Conservation (phyloP, 2,888 invertebrate species). For the Sisyra terminalis region DNA sequence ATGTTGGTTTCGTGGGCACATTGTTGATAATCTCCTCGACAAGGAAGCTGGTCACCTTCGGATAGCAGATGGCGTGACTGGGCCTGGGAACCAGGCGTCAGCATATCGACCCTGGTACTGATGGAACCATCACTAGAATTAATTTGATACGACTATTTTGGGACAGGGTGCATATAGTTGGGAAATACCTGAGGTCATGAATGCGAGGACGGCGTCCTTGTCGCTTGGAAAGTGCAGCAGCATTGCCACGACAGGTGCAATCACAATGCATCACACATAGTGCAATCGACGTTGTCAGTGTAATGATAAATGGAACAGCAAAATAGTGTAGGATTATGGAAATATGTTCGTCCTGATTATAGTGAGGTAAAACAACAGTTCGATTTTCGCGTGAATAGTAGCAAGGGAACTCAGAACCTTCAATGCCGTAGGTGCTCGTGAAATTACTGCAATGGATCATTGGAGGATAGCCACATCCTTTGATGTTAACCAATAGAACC, state of each 20-base stretch:
- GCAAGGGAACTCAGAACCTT: slow-evolving; percentile 47
- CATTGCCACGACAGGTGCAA: slow-evolving; percentile 55
- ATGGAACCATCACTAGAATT: slow-evolving; percentile 47
- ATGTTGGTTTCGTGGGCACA: neutral
- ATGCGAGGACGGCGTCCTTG: slow-evolving; percentile 41
- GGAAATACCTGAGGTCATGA: slow-evolving; percentile 33
- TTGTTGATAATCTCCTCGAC: slow-evolving; percentile 2
- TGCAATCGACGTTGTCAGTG: slow-evolving; percentile 68
- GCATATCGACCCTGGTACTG: slow-evolving; percentile 49
- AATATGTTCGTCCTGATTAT: slow-evolving; percentile 68
- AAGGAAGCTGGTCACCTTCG: neutral
- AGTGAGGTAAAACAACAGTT: slow-evolving; percentile 67
- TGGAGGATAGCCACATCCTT: slow-evolving; percentile 72
- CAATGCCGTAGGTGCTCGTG: slow-evolving; percentile 48
- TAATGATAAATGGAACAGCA: slow-evolving; percentile 69
- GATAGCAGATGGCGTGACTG: neutral
- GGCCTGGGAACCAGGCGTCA: slow-evolving; percentile 29
- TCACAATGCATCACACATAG: slow-evolving; percentile 79
- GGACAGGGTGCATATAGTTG: neutral
- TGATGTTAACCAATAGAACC: slow-evolving; percentile 58
- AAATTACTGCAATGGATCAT: slow-evolving; percentile 60
- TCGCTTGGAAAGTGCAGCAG: slow-evolving; percentile 41
- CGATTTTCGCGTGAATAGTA: slow-evolving; percentile 63
- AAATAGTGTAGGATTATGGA: slow-evolving; percentile 69
- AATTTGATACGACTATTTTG: too few relatives aligned